phyloP scores from a whole-genome alignment of 2,888 invertebrate species.

The Polymixis flavicincta region DNA sequence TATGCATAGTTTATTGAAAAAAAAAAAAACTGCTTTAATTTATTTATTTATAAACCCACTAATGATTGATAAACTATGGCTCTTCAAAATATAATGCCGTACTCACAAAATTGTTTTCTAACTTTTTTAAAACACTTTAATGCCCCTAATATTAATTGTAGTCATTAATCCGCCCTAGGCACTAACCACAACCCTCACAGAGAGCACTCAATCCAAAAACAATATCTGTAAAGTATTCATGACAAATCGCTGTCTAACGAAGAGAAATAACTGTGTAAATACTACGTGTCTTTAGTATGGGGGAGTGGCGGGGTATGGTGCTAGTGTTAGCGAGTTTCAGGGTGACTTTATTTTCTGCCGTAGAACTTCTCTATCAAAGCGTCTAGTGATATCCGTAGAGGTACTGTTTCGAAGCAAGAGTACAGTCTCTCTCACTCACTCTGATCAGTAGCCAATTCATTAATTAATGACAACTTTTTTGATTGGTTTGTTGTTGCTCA shows the following conservation, averaged over 20 bases:
- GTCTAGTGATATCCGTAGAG: not conserved
- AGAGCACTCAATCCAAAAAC: constrained; percentile 89
- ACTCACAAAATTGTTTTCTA: constrained; percentile 1
- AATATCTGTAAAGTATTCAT: constrained; percentile 90
- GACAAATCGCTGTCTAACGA: constrained; percentile 90
- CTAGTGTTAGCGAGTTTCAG: constrained; percentile 67
- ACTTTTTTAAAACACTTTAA: constrained; percentile 46
- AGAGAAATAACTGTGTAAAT: constrained; percentile 89
- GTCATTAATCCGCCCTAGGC: constrained; percentile 56
- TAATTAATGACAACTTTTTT: not conserved
- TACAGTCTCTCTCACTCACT: no score
- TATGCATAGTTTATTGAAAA: not conserved
- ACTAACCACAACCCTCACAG: constrained; percentile 70
- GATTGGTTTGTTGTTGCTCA: no score
- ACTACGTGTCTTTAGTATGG: constrained; percentile 84
- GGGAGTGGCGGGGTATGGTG: constrained; percentile 70
- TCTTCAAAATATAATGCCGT: not conserved
- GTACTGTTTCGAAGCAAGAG: no score
- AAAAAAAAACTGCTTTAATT: no score
- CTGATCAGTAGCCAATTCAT: no score
- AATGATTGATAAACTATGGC: not conserved
- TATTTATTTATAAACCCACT: no score
- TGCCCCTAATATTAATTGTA: constrained; percentile 55
- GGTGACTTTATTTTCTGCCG: not conserved
- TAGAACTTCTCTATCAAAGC: not conserved